These are phyloP conservation scores for Philotrypesis tridentata DNA, from an alignment of 1,140 invertebrate genomes.

Conservation along the genomic window DNA sequence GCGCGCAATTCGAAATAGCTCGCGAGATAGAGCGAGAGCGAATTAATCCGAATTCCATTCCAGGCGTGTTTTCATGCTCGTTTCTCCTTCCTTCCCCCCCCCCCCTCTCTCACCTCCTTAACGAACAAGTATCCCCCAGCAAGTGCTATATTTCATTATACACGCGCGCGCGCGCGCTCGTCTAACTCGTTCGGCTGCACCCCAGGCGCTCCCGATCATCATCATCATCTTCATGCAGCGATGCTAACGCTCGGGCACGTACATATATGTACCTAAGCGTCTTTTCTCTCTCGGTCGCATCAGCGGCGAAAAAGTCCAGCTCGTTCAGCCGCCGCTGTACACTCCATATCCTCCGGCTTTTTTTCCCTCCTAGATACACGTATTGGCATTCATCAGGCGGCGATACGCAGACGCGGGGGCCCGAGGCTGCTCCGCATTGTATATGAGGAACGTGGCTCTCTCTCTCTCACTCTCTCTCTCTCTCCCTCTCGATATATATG, in stretches of 20 bases:
- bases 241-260: not conserved
- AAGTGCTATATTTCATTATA: conserved; percentile 31
- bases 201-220: conserved; percentile 6
- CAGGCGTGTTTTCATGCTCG: not conserved
- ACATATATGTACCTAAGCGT: not conserved
- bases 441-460: not conserved
- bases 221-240: not conserved
- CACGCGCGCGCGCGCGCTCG: not conserved
- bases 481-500: conserved; percentile 51
- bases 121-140: conserved; percentile 17
- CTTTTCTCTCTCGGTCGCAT: not conserved
- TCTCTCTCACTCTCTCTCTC: not conserved
- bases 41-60: conserved; percentile 19
- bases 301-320: not conserved
- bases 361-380: not conserved
- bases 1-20: too few relatives aligned
- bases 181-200: conserved; percentile 12
- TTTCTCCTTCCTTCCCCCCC: not conserved
- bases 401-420: not conserved
- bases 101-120: not conserved
- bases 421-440: not conserved
- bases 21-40: too few relatives aligned
- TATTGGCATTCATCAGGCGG: not conserved
- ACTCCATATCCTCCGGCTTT: conserved; percentile 3
- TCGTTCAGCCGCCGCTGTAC: not conserved